Base-by-base conservation (phyloP, 2,113 vertebrate species). In the Steatornis caripensis region DNA sequence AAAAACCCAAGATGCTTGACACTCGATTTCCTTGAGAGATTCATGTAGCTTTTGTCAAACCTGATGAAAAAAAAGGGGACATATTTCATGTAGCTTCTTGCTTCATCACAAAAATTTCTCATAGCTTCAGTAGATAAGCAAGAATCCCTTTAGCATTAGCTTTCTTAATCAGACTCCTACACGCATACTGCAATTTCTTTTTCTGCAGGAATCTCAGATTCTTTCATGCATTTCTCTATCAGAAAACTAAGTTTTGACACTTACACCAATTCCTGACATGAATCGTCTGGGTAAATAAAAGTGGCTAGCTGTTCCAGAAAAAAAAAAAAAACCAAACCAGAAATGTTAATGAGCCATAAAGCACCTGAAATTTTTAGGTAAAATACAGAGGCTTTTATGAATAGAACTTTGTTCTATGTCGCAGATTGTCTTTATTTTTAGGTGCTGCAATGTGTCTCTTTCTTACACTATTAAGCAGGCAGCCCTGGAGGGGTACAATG, bases 191-290 rank as follows among this genome's bases (percentile, higher is more conserved):
- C 76, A 51, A 23, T 90, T 94, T 88, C 12, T 32, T 79, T 93
- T 92, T 90, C 76, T 88, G 27, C 5, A 11, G 46, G 43, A 91
- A 87, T 79, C 75, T 94, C 34, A 11, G 49, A 77, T 82, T 87
- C 49, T 91, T 30, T 89, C 37, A 87, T 62, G 30, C 54, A 53
- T 70, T 70, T 76, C 30, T 82, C 49, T 95, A 23, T 57, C 36
- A 84, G n/a, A 58, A 90, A 79, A 91, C 34, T 83, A 46, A 94
- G 36, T 95, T 94, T 89, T 91, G 68, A 82, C 54, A 62, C 37
- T 91, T 88, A 89, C 11, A 68, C 27, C 60, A 74, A 36, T 49
- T 77, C 30, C 60, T 94, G 72, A 51, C 13, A 32, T 18, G 34
- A 46, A n/a, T 54, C 60, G 32, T 11, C 49, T n/a, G 11, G 36